Evolutionary conservation across 1,140 invertebrate species (phyloP).

Genomic region (Drosophila albomicans): DNA sequence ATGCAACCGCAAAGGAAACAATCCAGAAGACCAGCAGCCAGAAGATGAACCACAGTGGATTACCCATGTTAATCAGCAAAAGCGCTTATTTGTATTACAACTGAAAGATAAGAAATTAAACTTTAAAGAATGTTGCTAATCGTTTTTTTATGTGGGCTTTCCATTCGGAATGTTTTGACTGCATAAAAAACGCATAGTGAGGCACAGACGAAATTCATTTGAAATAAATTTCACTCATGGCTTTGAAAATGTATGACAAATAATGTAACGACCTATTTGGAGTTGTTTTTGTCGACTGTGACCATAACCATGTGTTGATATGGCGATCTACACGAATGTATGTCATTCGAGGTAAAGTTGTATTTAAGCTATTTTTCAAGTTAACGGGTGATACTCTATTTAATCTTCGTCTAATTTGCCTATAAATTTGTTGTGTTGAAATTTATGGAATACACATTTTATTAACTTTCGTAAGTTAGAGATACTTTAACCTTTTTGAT

Average conservation of each 20-base stretch:
- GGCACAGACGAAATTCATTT: not conserved
- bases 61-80: slow-evolving; percentile 80
- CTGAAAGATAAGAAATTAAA: slow-evolving; percentile 63
- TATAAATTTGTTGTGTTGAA: too few species aligned
- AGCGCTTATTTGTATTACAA: slow-evolving; percentile 39
- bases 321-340: slow-evolving; percentile 10
- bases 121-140: slow-evolving; percentile 11
- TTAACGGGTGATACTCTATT: not conserved
- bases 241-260: slow-evolving; percentile 65
- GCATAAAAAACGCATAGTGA: not conserved
- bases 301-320: slow-evolving; percentile 31
- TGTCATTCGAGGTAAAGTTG: slow-evolving; percentile 20
- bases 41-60: slow-evolving; percentile 89
- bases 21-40: slow-evolving; percentile 93
- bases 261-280: slow-evolving; percentile 60
- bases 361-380: not conserved
- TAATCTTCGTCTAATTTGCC: not conserved
- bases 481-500: not conserved
- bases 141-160: not conserved
- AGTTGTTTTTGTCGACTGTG: slow-evolving; percentile 31
- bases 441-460: too few species aligned
- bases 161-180: too few species aligned
- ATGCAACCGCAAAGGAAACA: slow-evolving; percentile 90
- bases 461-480: not conserved
- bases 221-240: slow-evolving; percentile 61